These are phyloP conservation scores for Ailuropoda melanoleuca DNA, from an alignment of 2,113 vertebrate genomes.

Conservation along the genomic window DNA sequence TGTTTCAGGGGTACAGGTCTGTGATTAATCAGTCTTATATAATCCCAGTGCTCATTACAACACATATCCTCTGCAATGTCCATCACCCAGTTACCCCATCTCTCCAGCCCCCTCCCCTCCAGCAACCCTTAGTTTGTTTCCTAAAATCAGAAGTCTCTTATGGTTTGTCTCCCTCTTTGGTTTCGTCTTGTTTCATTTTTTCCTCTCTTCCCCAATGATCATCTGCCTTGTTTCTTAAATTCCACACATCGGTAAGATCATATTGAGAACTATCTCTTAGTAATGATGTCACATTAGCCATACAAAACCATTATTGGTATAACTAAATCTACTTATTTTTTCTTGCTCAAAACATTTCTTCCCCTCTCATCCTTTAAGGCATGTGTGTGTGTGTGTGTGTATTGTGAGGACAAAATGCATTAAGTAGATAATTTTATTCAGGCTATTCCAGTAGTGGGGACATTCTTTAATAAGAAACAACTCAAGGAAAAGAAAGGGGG, in stretches of 20 bases:
- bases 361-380: background rate
- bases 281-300: background rate
- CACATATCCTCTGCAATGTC: too few relatives aligned
- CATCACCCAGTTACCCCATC: too few relatives aligned
- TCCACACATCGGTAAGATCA: too few relatives aligned
- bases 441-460: background rate
- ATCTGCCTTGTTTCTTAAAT: too few relatives aligned
- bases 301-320: background rate
- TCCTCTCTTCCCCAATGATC: too few relatives aligned
- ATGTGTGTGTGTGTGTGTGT: background rate
- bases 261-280: slow-evolving; percentile 14
- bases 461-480: background rate
- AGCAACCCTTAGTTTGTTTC: too few relatives aligned
- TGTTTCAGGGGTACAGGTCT: background rate
- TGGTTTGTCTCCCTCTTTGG: too few relatives aligned
- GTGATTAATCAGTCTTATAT: too few relatives aligned
- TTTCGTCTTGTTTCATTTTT: too few relatives aligned
- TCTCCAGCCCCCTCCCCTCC: too few relatives aligned
- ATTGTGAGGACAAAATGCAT: background rate
- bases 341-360: background rate
- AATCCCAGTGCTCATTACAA: too few relatives aligned
- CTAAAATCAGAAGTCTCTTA: too few relatives aligned
- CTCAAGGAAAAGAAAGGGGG: background rate
- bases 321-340: background rate
- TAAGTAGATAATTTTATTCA: background rate